Percentiles rank a stretch among this genome's conserved stretches.
Evolutionary conservation across 2,113 vertebrate species (phyloP).

Genomic region (Callithrix jacchus): DNA sequence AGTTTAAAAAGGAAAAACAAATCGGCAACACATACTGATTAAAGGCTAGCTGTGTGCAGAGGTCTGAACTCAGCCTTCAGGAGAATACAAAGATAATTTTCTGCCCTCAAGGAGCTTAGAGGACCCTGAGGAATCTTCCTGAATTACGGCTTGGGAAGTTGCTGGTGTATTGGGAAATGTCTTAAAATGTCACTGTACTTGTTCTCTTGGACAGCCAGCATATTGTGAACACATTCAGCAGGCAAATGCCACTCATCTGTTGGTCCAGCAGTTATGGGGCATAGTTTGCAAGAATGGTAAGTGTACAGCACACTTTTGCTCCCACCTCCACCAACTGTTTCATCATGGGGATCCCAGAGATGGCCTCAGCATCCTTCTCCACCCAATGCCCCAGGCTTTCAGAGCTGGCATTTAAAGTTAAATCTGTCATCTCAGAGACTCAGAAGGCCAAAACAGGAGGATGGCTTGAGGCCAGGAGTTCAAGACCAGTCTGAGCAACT

Average conservation of each 20-base stretch:
- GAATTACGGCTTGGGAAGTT: not conserved
- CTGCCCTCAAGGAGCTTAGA: not conserved
- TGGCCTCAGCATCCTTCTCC: not conserved
- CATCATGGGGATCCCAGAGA: not conserved
- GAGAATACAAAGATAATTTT: not conserved
- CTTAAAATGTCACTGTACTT: not conserved
- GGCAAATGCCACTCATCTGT: not conserved
- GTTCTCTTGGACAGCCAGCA: not conserved
- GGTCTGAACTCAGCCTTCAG: not conserved
- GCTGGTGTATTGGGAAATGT: not conserved
- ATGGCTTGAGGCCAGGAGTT: no score
- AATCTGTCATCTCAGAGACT: not conserved
- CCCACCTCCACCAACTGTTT: not conserved
- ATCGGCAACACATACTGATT: not conserved
- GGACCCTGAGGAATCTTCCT: not conserved
- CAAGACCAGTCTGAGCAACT: no score
- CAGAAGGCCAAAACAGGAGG: no score
- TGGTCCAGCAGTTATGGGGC: not conserved
- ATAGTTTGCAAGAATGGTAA: not conserved
- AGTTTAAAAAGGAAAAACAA: not conserved
- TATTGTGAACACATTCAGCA: not conserved
- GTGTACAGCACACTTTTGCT: fast-evolving
- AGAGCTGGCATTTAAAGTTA: not conserved
- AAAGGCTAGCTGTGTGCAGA: not conserved
- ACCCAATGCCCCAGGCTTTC: not conserved